phyloP scores from a whole-genome alignment of 2,797 vertebrate genomes.

The Microcaecilia unicolor region DNA sequence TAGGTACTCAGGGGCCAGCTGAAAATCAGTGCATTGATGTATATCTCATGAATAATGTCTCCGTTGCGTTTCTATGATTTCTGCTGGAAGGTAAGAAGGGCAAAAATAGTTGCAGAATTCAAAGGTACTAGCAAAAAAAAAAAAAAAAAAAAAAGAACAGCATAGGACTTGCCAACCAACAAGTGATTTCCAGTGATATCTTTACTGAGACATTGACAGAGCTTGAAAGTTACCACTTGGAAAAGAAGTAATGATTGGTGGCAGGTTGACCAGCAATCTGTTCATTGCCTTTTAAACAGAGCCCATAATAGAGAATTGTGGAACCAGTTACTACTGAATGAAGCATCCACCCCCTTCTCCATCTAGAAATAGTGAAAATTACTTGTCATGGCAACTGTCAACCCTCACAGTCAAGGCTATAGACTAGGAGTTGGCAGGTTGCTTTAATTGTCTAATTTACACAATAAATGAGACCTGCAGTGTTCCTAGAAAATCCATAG shows the following conservation, averaged over 20 bases:
- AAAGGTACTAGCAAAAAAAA: no score
- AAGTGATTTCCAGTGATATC: background rate
- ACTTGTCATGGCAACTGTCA: constrained; percentile 21
- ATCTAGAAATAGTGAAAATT: no score
- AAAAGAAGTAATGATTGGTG: constrained; percentile 7
- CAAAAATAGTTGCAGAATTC: no score
- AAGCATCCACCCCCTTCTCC: constrained; percentile 20
- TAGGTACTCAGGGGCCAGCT: no score
- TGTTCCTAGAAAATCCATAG: constrained; percentile 55
- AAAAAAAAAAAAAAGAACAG: no score
- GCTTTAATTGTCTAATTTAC: constrained; percentile 52
- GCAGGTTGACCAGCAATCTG: constrained; percentile 3
- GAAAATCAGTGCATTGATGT: no score
- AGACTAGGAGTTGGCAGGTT: constrained; percentile 34
- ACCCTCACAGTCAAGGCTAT: constrained; percentile 23
- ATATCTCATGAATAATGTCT: no score
- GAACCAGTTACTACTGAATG: constrained; percentile 20
- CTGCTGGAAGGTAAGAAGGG: no score
- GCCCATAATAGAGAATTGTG: constrained; percentile 2
- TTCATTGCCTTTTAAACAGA: constrained; percentile 17
- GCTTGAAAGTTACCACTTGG: background rate
- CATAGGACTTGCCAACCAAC: no score
- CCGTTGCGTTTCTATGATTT: no score
- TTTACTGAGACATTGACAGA: background rate
- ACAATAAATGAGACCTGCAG: constrained; percentile 41